phyloP scores from a whole-genome alignment of 1,140 invertebrate genomes.

The Nixonia krombeini region DNA sequence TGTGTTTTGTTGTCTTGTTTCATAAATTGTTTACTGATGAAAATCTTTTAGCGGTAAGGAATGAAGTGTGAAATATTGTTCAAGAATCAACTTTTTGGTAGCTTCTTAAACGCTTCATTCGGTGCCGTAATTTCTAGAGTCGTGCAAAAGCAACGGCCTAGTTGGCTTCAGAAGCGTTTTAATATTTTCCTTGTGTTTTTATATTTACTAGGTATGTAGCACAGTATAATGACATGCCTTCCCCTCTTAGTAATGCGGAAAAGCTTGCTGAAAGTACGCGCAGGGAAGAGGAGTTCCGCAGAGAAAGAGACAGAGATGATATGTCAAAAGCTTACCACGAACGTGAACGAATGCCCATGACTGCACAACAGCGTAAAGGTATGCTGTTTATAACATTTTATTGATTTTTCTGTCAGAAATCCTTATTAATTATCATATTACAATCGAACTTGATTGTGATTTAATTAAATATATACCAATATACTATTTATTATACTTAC shows the following conservation, averaged over 20 bases:
- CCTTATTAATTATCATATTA: too few species aligned
- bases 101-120: constrained; percentile 36
- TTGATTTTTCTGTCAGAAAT: too few species aligned
- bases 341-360: constrained; percentile 60
- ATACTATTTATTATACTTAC: too few species aligned
- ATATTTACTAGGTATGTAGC: constrained; percentile 68
- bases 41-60: too few species aligned
- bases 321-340: constrained; percentile 67
- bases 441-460: too few species aligned
- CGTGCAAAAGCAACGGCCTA: neutral
- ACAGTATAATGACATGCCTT: constrained; percentile 70
- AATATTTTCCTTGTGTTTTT: constrained; percentile 56
- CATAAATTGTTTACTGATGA: too few species aligned
- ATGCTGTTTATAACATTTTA: constrained; percentile 11
- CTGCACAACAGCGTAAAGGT: constrained; percentile 67
- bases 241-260: constrained; percentile 69
- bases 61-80: too few species aligned
- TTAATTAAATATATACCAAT: too few species aligned
- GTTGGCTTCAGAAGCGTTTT: constrained; percentile 34
- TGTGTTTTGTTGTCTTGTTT: too few species aligned
- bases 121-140: constrained; percentile 12
- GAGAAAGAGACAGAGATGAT: constrained; percentile 65
- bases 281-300: constrained; percentile 65
- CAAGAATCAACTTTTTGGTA: neutral
- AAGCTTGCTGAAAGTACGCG: constrained; percentile 64